These are phyloP conservation scores for Drosophila subquinaria DNA, from an alignment of 2,888 invertebrate species.

Conservation along the genomic window DNA sequence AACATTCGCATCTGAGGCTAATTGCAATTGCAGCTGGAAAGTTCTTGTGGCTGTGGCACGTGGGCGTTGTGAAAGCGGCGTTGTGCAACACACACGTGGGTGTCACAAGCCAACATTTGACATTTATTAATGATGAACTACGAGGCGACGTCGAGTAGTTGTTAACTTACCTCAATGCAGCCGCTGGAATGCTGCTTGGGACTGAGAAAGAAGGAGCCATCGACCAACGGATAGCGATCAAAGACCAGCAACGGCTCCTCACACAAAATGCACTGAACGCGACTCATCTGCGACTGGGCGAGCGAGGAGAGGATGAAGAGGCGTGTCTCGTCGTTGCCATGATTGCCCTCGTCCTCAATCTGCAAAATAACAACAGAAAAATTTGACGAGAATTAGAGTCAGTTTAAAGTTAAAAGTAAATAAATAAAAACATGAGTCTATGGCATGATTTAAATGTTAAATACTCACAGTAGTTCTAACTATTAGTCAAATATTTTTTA, in stretches of 20 bases:
- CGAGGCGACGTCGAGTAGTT: background rate
- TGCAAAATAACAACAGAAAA: constrained; percentile 85
- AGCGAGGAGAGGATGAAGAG: constrained; percentile 97
- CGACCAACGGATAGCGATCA: constrained; percentile 98
- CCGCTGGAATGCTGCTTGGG: constrained; percentile 95
- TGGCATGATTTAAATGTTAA: no score
- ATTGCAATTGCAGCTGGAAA: constrained; percentile 77
- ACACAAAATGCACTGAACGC: constrained; percentile 95
- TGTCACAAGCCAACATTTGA: constrained; percentile 54
- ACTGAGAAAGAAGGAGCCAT: constrained; percentile 99
- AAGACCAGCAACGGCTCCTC: constrained; percentile 95
- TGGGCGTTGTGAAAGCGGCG: constrained; percentile 74
- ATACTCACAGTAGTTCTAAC: no score
- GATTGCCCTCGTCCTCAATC: constrained; percentile 99
- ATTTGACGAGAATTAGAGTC: constrained; percentile 34
- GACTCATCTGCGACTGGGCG: constrained; percentile 95
- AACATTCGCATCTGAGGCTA: constrained; percentile 49
- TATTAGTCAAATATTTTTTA: no score
- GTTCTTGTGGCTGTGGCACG: constrained; percentile 63
- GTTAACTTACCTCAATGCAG: constrained; percentile 92
- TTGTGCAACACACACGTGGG: constrained; percentile 47
- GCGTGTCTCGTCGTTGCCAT: constrained; percentile 98
- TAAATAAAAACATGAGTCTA: no score
- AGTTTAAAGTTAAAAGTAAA: background rate
- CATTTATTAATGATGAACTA: constrained; percentile 69